These are phyloP conservation scores for Chrysina gloriosa DNA, from an alignment of 2,888 invertebrate species.

Conservation along the genomic window DNA sequence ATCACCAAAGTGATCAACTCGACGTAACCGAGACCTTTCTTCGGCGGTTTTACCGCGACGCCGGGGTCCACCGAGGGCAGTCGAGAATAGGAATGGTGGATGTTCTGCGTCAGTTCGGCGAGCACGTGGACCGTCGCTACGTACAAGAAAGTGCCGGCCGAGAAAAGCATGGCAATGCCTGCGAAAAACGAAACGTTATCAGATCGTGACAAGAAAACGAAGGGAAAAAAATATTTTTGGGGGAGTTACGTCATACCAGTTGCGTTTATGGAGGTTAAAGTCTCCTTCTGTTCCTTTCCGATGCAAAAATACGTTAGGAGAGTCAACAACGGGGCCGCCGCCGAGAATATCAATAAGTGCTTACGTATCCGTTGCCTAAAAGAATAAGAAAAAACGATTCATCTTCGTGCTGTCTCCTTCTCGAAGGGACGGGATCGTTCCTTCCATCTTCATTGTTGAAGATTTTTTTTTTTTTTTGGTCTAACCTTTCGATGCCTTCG, in stretches of 20 bases:
- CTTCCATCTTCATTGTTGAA: not conserved
- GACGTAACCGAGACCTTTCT: constrained; percentile 73
- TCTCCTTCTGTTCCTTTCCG: constrained; percentile 93
- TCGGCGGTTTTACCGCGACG: constrained; percentile 47
- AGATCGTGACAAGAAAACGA: not conserved
- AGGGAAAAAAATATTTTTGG: not conserved
- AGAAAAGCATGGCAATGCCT: constrained; percentile 96
- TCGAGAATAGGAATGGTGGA: constrained; percentile 61
- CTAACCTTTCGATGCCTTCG: constrained; percentile 87
- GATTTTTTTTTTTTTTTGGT: no score
- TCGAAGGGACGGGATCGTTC: no score
- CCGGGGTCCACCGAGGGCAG: constrained; percentile 61
- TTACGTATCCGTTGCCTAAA: constrained; percentile 81
- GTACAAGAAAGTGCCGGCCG: constrained; percentile 98
- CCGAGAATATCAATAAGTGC: constrained; percentile 91
- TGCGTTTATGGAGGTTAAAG: constrained; percentile 87
- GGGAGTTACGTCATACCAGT: constrained; percentile 73
- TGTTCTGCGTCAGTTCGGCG: constrained; percentile 85
- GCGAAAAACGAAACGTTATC: constrained; percentile 49
- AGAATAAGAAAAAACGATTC: no score
- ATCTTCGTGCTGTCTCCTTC: no score
- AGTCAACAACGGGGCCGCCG: constrained; percentile 91
- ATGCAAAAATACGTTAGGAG: constrained; percentile 93
- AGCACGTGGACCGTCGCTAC: constrained; percentile 99
- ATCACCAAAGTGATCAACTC: constrained; percentile 87